These are phyloP conservation scores for Promerops cafer DNA, from an alignment of 2,113 vertebrate genomes.

Conservation along the genomic window DNA sequence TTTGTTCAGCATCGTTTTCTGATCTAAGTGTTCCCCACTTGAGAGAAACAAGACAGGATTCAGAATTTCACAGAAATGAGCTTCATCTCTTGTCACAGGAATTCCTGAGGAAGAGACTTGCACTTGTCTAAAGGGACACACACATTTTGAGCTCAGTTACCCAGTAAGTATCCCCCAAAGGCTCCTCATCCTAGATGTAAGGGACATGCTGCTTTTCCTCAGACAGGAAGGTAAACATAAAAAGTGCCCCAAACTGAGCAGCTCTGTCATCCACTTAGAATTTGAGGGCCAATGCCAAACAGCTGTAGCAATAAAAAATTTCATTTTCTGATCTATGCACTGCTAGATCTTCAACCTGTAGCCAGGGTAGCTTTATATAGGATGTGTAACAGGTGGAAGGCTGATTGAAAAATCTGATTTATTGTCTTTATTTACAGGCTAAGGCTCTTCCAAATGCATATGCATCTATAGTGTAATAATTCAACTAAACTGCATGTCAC, in stretches of 20 bases:
- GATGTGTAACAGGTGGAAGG: background rate
- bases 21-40: background rate
- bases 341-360: background rate
- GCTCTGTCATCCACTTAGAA: background rate
- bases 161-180: background rate
- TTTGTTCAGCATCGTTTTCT: background rate
- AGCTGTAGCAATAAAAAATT: background rate
- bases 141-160: background rate
- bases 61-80: background rate
- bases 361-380: background rate
- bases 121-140: background rate
- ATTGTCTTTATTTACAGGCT: background rate
- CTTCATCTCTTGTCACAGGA: fast-evolving
- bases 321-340: background rate
- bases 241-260: background rate
- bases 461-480: background rate
- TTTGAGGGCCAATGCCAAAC: background rate
- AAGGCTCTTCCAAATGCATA: background rate
- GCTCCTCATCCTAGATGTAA: background rate
- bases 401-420: background rate
- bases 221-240: background rate
- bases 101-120: background rate
- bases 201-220: background rate
- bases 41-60: background rate
- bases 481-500: background rate